Base-by-base conservation (phyloP, 1,140 invertebrate species). In the Chironomus striatipennis region DNA sequence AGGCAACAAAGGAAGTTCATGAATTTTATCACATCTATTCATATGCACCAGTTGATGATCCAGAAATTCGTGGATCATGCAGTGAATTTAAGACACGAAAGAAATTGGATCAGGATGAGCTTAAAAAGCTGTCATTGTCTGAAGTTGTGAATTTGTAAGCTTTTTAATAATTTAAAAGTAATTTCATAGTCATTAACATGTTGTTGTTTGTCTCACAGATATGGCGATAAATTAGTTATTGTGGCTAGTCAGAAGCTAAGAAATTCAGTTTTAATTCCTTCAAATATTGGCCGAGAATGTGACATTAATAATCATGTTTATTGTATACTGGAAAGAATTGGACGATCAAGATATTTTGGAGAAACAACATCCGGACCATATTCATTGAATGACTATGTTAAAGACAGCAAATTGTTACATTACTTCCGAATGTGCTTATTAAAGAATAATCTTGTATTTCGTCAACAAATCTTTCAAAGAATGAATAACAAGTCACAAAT, bases 251-350 rank as follows among this genome's bases (percentile, higher is more conserved):
- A 93, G 80, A 78, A 82, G 34, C 76, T 86, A 9, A 83, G 93
- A 73, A 84, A 85, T 73, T 78, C 82, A 73, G 86, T 88, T 0
- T 78, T 95, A 21, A 83, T 89, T 42, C 87, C 88, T n/a, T 79
- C 79, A 5, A 78, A 79, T 42, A 74, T 77, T 17, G 34, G 77
- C 20, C 10, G 74, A 72, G 79, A 78, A 7, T 77, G 86, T 8
- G 84, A 88, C 42, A 75, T 92, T 17, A 83, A 83, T 1, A 73
- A 85, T 4, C 81, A 85, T 8, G 88, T 89, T 76, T 95, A 92
- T 79, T 89, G 89, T 77, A 84, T 94, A 21, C 80, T 93, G 42
- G 93, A 95, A 83, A 82, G 88, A 78, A 88, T 95, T 75, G 93
- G 90, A n/a, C 85, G 91, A 76, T 82, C 88, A 20, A 84, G 93